Conservation (phyloP, 2,888 invertebrate species). For the Mythimna vitellina region DNA sequence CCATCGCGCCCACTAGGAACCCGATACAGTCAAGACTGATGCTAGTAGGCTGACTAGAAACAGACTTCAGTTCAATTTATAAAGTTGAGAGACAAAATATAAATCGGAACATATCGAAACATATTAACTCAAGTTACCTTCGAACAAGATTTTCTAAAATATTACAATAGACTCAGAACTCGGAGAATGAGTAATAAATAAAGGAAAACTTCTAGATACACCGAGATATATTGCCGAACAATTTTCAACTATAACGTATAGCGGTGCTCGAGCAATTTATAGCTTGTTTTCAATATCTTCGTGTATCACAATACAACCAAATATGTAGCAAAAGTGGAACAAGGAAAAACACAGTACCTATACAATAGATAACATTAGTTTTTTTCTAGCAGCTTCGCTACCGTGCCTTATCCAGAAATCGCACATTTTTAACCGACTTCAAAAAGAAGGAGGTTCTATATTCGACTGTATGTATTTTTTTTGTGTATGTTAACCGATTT, state of each 20-base stretch:
- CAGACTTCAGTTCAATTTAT: background rate
- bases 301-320: constrained; percentile 45
- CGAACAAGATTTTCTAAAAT: constrained; percentile 35
- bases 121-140: constrained; percentile 9
- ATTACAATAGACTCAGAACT: constrained; percentile 41
- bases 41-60: background rate
- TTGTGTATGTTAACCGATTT: too few relatives aligned
- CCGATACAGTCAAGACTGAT: too few relatives aligned
- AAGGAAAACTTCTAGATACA: constrained; percentile 53
- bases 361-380: constrained; percentile 48
- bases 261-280: constrained; percentile 48
- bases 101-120: constrained; percentile 7
- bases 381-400: background rate
- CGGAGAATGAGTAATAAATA: constrained; percentile 52
- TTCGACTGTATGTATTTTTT: too few relatives aligned
- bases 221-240: constrained; percentile 51
- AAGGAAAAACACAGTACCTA: constrained; percentile 64
- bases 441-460: too few relatives aligned
- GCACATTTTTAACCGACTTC: too few relatives aligned
- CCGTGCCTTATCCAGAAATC: background rate
- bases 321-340: constrained; percentile 56
- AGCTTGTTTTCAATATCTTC: constrained; percentile 55
- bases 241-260: constrained; percentile 50
- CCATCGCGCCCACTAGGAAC: too few relatives aligned
- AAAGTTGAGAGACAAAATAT: background rate